Conservation (phyloP, 2,888 invertebrate species). For the Steromphala cineraria region DNA sequence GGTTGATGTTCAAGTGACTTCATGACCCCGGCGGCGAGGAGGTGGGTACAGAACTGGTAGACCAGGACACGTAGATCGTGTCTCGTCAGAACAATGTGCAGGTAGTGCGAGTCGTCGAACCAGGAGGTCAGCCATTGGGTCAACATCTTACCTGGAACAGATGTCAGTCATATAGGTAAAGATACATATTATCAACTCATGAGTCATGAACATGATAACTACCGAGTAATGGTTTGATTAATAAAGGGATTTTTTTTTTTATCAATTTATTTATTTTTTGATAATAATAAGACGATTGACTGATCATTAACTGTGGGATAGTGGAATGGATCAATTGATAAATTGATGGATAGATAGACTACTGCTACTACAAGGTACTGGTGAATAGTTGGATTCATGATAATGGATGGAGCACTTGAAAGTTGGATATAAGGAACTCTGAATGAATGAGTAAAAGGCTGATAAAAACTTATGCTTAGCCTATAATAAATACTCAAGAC, state of each 20-base stretch:
- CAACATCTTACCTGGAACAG: constrained; percentile 88
- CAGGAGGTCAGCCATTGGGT: constrained; percentile 91
- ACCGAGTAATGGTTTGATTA: background rate
- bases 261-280: no score
- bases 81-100: constrained; percentile 80
- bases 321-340: background rate
- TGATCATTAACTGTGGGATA: background rate
- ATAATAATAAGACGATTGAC: no score
- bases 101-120: constrained; percentile 83
- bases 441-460: no score
- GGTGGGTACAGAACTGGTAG: constrained; percentile 89
- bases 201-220: no score
- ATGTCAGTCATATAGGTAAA: background rate
- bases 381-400: no score
- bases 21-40: constrained; percentile 90
- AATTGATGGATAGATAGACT: no score
- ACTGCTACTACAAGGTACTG: no score
- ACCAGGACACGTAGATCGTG: constrained; percentile 85
- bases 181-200: background rate
- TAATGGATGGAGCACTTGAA: no score
- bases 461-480: no score
- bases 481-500: no score
- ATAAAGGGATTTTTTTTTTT: no score
- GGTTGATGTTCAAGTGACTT: constrained; percentile 81
- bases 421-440: no score